Evolutionary conservation across 2,888 invertebrate genomes (phyloP).

Genomic region (Homarus gammarus): DNA sequence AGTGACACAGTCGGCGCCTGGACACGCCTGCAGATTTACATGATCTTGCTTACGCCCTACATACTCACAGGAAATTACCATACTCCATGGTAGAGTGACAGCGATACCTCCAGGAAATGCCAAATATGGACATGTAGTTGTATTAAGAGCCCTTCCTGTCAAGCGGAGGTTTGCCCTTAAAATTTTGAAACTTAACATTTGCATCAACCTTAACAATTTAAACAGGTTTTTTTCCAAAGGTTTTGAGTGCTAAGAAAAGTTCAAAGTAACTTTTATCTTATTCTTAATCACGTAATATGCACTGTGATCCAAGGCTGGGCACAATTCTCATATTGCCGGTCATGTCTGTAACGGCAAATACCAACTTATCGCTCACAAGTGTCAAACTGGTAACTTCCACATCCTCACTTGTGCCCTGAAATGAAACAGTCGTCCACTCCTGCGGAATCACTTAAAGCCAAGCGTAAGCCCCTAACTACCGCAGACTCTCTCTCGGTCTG

Average conservation of each 20-base stretch:
- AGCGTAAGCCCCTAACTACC: not conserved
- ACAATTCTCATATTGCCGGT: constrained; percentile 46
- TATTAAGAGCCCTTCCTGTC: constrained; percentile 29
- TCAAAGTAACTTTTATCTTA: not conserved
- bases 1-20: too few relatives aligned
- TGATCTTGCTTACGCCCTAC: not conserved
- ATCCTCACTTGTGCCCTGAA: not conserved
- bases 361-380: constrained; percentile 35
- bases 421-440: not conserved
- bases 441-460: not conserved
- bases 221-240: not conserved
- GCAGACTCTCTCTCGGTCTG: constrained; percentile 17
- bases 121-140: constrained; percentile 48
- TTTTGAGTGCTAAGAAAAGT: not conserved
- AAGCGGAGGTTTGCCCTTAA: not conserved
- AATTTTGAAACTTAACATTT: not conserved
- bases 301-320: not conserved
- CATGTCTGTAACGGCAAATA: constrained; percentile 42
- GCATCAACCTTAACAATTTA: not conserved
- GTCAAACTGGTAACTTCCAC: constrained; percentile 32
- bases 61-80: not conserved
- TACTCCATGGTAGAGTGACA: constrained; percentile 14
- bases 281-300: not conserved
- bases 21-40: not conserved
- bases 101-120: constrained; percentile 50